Conservation (phyloP, 2,113 vertebrate genomes). For the Choloepus hoffmanni region DNA sequence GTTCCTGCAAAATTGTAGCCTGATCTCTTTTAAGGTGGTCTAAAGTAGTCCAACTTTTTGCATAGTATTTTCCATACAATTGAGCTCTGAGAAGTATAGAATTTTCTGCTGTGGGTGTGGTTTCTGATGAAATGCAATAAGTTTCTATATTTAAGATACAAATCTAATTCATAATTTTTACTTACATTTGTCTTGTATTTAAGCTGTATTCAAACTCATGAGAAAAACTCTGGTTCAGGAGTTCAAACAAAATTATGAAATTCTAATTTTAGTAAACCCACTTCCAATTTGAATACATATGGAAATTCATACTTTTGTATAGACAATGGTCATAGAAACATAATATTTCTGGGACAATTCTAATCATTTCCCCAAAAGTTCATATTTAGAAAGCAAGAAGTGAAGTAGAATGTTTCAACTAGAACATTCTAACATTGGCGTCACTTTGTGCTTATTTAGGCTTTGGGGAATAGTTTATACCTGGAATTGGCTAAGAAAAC, state of each 20-base stretch:
- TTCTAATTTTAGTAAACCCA: conserved; percentile 21
- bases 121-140: conserved; percentile 15
- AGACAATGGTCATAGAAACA: neutral
- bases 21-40: neutral
- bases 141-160: conserved; percentile 42
- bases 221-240: conserved; percentile 19
- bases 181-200: conserved; percentile 9
- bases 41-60: conserved; percentile 7
- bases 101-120: conserved; percentile 35
- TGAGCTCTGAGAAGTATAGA: neutral
- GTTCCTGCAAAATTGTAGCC: neutral
- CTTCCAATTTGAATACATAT: conserved; percentile 40
- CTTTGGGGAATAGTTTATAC: neutral
- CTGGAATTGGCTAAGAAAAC: neutral
- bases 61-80: conserved; percentile 7
- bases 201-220: conserved; percentile 26
- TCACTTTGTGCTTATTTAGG: neutral
- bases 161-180: conserved; percentile 10
- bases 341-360: neutral
- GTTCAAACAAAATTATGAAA: conserved; percentile 51
- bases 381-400: conserved; percentile 24
- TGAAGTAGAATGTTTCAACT: neutral
- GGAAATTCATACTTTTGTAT: neutral
- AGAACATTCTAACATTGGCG: neutral
- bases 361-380: neutral